Conservation (phyloP, 1,140 invertebrate species). For the Diploscapter pachys region DNA sequence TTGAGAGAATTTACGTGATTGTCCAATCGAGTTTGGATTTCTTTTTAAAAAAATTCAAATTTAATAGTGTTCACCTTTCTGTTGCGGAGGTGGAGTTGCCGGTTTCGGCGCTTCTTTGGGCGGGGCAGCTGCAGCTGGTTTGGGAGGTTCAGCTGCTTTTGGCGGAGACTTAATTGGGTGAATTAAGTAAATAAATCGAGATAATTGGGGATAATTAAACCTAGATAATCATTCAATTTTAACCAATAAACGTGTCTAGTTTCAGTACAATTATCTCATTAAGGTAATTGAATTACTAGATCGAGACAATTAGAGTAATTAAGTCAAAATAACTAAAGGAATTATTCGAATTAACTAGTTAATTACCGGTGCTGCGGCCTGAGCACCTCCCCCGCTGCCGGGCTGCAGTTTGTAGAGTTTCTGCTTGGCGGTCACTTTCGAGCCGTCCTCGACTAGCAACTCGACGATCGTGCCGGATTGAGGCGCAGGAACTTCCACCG, state of each 20-base stretch:
- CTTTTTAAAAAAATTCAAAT: not conserved
- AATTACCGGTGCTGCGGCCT: constrained; percentile 9
- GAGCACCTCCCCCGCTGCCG: constrained; percentile 40
- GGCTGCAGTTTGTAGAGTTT: constrained; percentile 59
- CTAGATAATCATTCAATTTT: too few relatives aligned
- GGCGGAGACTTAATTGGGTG: constrained; percentile 13
- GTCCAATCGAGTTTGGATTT: too few relatives aligned
- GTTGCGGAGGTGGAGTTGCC: not conserved
- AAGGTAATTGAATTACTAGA: too few relatives aligned
- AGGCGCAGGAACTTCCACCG: constrained; percentile 58
- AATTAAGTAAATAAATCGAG: too few relatives aligned
- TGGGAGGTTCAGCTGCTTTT: not conserved
- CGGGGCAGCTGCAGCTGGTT: constrained; percentile 8
- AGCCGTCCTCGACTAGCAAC: constrained; percentile 55
- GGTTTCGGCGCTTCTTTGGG: not conserved
- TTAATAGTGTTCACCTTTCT: not conserved
- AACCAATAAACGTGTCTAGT: too few relatives aligned
- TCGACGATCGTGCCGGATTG: constrained; percentile 55
- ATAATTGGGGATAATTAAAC: too few relatives aligned
- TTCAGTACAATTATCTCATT: too few relatives aligned
- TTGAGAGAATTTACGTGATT: too few relatives aligned
- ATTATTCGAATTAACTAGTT: not conserved
- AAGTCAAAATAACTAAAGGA: too few relatives aligned
- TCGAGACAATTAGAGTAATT: too few relatives aligned
- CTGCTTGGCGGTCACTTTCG: constrained; percentile 56